These are phyloP conservation scores for Cichlasoma orientale DNA, from an alignment of 2,797 vertebrate species.

Conservation along the genomic window DNA sequence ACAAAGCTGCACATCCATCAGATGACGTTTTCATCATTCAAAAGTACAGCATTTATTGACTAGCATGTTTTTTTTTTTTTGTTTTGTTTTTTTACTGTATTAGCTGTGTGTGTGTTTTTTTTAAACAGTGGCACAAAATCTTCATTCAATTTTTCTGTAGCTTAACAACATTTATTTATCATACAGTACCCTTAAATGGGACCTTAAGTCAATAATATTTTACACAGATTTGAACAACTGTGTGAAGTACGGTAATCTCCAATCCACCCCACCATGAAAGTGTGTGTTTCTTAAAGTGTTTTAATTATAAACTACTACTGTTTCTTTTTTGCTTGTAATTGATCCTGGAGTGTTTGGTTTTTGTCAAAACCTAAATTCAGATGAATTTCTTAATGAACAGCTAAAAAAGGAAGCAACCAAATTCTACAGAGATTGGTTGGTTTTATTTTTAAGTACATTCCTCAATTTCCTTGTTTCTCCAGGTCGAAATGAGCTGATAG, in stretches of 20 bases:
- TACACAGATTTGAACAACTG: not conserved
- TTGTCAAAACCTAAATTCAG: not conserved
- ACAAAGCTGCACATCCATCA: not conserved
- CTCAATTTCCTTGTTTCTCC: constrained; percentile 59
- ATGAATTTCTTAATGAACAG: not conserved
- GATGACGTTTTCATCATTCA: not conserved
- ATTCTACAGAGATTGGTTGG: not conserved
- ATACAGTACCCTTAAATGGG: too few species aligned
- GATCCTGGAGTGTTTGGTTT: not conserved
- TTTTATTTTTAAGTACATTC: not conserved
- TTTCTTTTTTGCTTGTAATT: not conserved
- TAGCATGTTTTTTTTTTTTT: not conserved
- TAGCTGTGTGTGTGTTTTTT: not conserved
- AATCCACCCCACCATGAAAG: not conserved
- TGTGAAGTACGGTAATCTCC: not conserved
- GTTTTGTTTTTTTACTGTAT: not conserved
- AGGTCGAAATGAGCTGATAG: constrained; percentile 99
- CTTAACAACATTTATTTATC: too few species aligned
- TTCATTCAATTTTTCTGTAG: not conserved
- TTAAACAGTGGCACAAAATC: not conserved
- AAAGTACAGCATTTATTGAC: too few species aligned
- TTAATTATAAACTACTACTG: not conserved
- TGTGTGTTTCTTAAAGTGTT: not conserved
- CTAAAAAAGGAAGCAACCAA: not conserved
- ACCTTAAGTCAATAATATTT: not conserved